Base-by-base conservation (phyloP, 2,888 invertebrate species). In the Sclerodermus sp. region DNA sequence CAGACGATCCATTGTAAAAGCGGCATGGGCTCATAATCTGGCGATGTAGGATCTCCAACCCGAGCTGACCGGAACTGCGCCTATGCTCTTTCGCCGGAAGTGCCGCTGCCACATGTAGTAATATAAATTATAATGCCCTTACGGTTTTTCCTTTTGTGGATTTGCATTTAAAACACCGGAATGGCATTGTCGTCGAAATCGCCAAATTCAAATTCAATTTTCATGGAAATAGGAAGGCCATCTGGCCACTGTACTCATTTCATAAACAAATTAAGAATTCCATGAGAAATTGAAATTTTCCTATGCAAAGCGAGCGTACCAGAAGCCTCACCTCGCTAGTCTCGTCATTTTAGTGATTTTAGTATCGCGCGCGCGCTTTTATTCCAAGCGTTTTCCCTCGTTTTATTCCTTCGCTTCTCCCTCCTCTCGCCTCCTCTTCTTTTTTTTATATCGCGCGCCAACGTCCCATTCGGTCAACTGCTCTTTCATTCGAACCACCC, bases 121-220 rank as follows among this genome's bases (percentile, higher is more conserved):
- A 74, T 74, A 76, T 76, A 76, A 75, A 75, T 75, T 75, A 74
- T 74, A 74, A 75, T 74, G 75, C 74, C 72, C 72, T 73, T 75
- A 74, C 74, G 73, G 72, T 73, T 70, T 72, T 74, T 74, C 71
- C 62, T 68, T 66, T 70, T 61, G 63, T 62, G 67, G 71, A 75
- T 75, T 75, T 74, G 73, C 73, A 75, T 75, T 73, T 74, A 68
- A 73, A 67, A 68, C 64, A 64, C 66, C 66, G 68, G 67, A 68
- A 67, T 69, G 53, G 61, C 60, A 71, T 70, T 71, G 70, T 71
- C 66, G 64, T 65, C 60, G 55, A 62, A 68, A 71, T 69, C 64
- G 61, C 64, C 62, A 63, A 65, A 66, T 58, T 63, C 62, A 63
- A 65, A 66, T 58, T 61, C 59, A 62, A 66, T 69, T 71, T 67